Percentiles rank a stretch among this genome's conserved stretches.
phyloP scores from a whole-genome alignment of 2,888 invertebrate species.

The Orchesellides sinensis region DNA sequence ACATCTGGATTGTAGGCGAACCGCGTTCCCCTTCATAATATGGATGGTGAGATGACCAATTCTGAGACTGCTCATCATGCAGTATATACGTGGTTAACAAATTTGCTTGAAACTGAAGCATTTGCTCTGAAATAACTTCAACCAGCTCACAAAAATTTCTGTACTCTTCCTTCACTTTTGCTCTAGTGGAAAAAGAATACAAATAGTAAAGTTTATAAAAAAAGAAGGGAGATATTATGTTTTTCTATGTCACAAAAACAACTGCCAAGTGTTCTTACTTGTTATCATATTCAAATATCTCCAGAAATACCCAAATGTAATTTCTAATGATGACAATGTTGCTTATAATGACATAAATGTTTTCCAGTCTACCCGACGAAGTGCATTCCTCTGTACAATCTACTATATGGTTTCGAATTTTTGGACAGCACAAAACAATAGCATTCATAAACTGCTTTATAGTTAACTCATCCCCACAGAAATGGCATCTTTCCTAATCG shows the following conservation, averaged over 20 bases:
- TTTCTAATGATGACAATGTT: slow-evolving; percentile 74
- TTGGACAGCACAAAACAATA: slow-evolving; percentile 67
- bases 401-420: slow-evolving; percentile 72
- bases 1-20: slow-evolving; percentile 90
- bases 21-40: slow-evolving; percentile 83
- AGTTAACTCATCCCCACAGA: slow-evolving; percentile 73
- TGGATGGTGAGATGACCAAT: slow-evolving; percentile 83
- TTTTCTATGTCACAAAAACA: too few relatives aligned
- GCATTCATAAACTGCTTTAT: slow-evolving; percentile 74
- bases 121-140: slow-evolving; percentile 89
- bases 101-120: slow-evolving; percentile 88
- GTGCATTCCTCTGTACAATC: slow-evolving; percentile 73
- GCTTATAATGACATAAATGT: slow-evolving; percentile 73
- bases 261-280: slow-evolving; percentile 63
- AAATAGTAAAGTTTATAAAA: too few relatives aligned
- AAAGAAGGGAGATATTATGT: too few relatives aligned
- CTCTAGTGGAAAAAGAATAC: slow-evolving; percentile 37
- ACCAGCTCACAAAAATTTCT: slow-evolving; percentile 79
- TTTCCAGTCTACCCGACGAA: slow-evolving; percentile 72
- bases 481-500: slow-evolving; percentile 74
- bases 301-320: slow-evolving; percentile 73
- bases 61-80: slow-evolving; percentile 88
- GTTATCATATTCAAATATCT: slow-evolving; percentile 73
- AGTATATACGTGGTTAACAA: slow-evolving; percentile 87
- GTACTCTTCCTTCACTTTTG: slow-evolving; percentile 73